Percentiles rank a stretch among this genome's conserved stretches.
These are phyloP conservation scores for Colinus virginianus DNA, from an alignment of 2,113 vertebrate genomes.

Conservation along the genomic window DNA sequence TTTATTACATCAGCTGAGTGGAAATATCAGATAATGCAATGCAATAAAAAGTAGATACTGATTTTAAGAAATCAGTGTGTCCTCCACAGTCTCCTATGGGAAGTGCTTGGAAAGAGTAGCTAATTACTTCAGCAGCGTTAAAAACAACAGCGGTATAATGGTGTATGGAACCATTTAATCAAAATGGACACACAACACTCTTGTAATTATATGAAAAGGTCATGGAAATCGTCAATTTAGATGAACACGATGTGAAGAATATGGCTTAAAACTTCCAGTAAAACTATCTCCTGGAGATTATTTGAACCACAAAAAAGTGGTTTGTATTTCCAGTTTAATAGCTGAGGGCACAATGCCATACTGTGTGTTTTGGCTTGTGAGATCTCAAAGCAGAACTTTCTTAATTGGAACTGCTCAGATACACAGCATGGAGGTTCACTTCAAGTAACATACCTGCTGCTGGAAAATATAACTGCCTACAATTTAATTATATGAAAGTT, in stretches of 20 bases:
- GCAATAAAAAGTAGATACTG: not conserved
- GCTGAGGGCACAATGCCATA: slow-evolving; percentile 55
- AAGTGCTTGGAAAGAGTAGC: not conserved
- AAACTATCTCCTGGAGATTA: slow-evolving; percentile 75
- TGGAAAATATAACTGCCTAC: slow-evolving; percentile 36
- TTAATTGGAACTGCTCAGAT: slow-evolving; percentile 37
- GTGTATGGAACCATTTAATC: slow-evolving; percentile 63
- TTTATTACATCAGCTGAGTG: slow-evolving; percentile 32
- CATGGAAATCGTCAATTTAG: slow-evolving; percentile 73
- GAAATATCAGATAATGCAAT: slow-evolving; percentile 13
- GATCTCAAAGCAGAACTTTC: slow-evolving; percentile 39
- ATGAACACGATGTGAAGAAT: slow-evolving; percentile 63
- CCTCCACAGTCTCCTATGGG: not conserved
- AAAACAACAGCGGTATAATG: slow-evolving; percentile 42
- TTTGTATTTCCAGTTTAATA: slow-evolving; percentile 74
- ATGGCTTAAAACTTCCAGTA: slow-evolving; percentile 78
- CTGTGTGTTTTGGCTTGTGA: slow-evolving; percentile 47
- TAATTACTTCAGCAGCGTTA: slow-evolving; percentile 42
- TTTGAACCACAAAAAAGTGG: slow-evolving; percentile 72
- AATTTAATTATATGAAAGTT: not conserved
- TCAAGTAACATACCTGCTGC: slow-evolving; percentile 37
- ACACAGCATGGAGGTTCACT: slow-evolving; percentile 38
- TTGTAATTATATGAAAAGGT: slow-evolving; percentile 74
- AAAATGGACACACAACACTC: slow-evolving; percentile 58
- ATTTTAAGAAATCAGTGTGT: slow-evolving; percentile 29